Evolutionary conservation across 2,113 vertebrate genomes (phyloP), one percentile per base, ranked within the genome.

Genomic region (Gobio gobio): DNA sequence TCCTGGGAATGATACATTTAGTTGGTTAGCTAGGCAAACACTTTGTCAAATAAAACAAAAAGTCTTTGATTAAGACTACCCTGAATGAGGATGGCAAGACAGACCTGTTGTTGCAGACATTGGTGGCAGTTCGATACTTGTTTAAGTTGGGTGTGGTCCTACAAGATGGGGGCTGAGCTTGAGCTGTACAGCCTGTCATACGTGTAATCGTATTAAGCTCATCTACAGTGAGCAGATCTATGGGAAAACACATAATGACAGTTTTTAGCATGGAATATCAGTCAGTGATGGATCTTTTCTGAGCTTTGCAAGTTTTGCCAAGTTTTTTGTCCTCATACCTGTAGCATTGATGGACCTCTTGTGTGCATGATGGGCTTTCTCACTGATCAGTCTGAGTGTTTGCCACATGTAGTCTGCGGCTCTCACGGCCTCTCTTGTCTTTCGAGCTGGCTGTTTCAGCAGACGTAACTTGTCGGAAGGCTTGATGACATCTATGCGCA

Each of bases 101-200:
- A 59, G 87, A 98, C 97, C 92, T 90, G 92, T 98, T 97, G 92
- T 98, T 98, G 94, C 97, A 98, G 85, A 95, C 73, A 0, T 95
- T 95, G 0, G 92, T 95, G 88, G 94, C 90, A 0, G 94, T 96
- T 72, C 96, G 93, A 80, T 96, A 97, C 16, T 5, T 82, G 87
- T 87, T 86, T 0, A 83, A 3, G 26, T 87, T 22, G 0, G 86
- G 87, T 2, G 58, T 89, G 2, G 83, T 88, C 59, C 1, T 51
- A 79, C 97, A 97, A 0, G 77, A 72, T 3, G 94, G 92, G 1
- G 33, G 4, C n/a, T 83, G 75, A 47, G 91, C 73, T 86, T 92
- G 95, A 76, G 92, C 93, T 6, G 89, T 83, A 88, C 97, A 97
- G 70, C 96, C 96, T 0, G 93, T 96, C 0, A 95, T 91, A 14